These are phyloP conservation scores for Polypterus senegalus DNA, from an alignment of 2,113 vertebrate species.

Conservation along the genomic window DNA sequence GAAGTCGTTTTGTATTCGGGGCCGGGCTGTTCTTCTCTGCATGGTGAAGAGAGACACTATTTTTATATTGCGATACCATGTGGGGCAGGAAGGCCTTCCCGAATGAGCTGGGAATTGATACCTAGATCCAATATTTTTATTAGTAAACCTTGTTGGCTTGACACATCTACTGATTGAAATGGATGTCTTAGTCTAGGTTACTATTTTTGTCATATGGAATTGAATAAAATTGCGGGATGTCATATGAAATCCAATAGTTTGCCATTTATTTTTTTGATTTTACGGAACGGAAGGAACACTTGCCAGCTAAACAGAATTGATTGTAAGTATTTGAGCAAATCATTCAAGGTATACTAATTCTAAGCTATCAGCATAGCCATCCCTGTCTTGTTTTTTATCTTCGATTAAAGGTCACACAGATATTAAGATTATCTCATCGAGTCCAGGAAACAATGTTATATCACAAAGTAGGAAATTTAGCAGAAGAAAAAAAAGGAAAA, in stretches of 20 bases:
- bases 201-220: slow-evolving; percentile 65
- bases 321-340: no score
- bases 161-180: slow-evolving; percentile 61
- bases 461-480: no score
- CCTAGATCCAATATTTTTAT: slow-evolving; percentile 60
- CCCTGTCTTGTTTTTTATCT: no score
- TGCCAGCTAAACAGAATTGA: no score
- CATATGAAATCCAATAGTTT: slow-evolving; percentile 26
- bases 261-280: background rate
- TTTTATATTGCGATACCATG: slow-evolving; percentile 57
- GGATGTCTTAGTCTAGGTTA: slow-evolving; percentile 63
- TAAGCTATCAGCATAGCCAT: no score
- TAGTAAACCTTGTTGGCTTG: slow-evolving; percentile 57
- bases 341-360: no score
- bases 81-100: slow-evolving; percentile 43
- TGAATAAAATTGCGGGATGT: slow-evolving; percentile 66
- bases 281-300: no score
- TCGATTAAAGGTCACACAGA: no score
- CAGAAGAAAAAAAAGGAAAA: no score
- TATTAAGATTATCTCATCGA: no score
- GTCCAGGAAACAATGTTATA: no score
- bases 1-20: slow-evolving; percentile 39
- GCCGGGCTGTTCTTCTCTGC: slow-evolving; percentile 41
- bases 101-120: slow-evolving; percentile 42
- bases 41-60: slow-evolving; percentile 58